Evolutionary conservation across 1,140 invertebrate genomes (phyloP).

Genomic region (Zaprionus lachaisei): DNA sequence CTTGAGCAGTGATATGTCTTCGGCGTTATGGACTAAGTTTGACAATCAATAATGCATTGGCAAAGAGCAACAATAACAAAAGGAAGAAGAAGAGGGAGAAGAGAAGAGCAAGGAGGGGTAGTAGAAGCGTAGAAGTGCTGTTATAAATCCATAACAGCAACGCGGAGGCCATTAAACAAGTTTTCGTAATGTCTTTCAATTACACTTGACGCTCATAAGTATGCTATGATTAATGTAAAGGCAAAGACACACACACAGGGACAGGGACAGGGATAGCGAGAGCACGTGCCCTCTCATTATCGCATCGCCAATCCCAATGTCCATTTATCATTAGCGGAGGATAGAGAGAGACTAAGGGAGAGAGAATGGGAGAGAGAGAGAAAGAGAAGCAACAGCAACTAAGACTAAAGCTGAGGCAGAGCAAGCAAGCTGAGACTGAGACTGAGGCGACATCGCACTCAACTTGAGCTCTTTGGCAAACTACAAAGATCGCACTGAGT

Average conservation of each 20-base stretch:
- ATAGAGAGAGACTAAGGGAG: neutral
- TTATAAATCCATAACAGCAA: constrained; percentile 76
- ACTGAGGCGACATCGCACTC: neutral
- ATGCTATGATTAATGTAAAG: constrained; percentile 82
- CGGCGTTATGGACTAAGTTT: constrained; percentile 4
- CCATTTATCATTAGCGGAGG: constrained; percentile 72
- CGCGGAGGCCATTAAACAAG: constrained; percentile 73
- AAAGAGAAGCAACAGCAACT: neutral
- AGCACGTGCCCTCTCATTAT: constrained; percentile 64
- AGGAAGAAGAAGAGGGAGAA: neutral
- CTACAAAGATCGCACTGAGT: constrained; percentile 29
- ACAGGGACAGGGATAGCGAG: neutral
- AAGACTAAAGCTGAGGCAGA: neutral
- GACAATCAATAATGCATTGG: constrained; percentile 57
- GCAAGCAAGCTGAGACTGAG: neutral
- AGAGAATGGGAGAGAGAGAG: neutral
- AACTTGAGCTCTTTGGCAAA: constrained; percentile 60
- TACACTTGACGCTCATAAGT: constrained; percentile 80
- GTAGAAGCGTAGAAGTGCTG: constrained; percentile 7
- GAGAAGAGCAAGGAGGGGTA: too few relatives aligned
- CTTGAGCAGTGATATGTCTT: constrained; percentile 6
- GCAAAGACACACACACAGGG: constrained; percentile 32
- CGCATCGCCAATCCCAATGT: constrained; percentile 56
- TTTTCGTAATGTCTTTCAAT: constrained; percentile 80
- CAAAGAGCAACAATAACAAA: constrained; percentile 5